Percentiles rank a stretch among this genome's conserved stretches.
phyloP scores from a whole-genome alignment of 2,113 vertebrate species.

The Lepisosteus oculatus region DNA sequence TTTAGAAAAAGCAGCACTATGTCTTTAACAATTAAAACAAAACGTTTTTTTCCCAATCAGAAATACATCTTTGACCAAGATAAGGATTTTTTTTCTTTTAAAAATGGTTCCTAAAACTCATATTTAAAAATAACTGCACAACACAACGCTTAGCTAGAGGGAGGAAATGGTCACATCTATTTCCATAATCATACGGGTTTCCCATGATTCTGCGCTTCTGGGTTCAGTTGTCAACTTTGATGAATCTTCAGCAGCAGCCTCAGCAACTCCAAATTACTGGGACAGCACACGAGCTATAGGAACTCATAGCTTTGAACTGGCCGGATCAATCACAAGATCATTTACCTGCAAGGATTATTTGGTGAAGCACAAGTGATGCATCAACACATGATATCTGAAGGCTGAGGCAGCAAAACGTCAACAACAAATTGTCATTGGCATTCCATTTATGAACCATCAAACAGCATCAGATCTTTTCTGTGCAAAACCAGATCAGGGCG shows the following conservation, averaged over 20 bases:
- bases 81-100: not conserved
- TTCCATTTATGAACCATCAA: constrained; percentile 94
- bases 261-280: constrained; percentile 73
- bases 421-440: constrained; percentile 95
- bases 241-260: constrained; percentile 78
- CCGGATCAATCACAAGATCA: constrained; percentile 82
- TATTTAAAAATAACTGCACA: constrained; percentile 33
- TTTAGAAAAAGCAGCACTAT: too few relatives aligned
- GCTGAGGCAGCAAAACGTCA: constrained; percentile 70
- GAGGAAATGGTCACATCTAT: constrained; percentile 58
- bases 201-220: constrained; percentile 73
- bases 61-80: not conserved
- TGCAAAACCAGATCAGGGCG: constrained; percentile 80
- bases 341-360: constrained; percentile 88
- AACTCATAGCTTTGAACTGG: constrained; percentile 72
- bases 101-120: constrained; percentile 2
- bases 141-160: constrained; percentile 46
- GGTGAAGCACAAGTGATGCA: constrained; percentile 71
- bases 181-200: constrained; percentile 74
- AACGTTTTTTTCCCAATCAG: too few relatives aligned
- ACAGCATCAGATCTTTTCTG: constrained; percentile 84
- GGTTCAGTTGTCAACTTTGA: constrained; percentile 89
- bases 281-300: constrained; percentile 51
- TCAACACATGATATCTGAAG: constrained; percentile 74
- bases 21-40: too few relatives aligned